Evolutionary conservation across 2,113 vertebrate species (phyloP), one percentile per base, ranked within the genome.

Genomic region (Empidonax traillii): DNA sequence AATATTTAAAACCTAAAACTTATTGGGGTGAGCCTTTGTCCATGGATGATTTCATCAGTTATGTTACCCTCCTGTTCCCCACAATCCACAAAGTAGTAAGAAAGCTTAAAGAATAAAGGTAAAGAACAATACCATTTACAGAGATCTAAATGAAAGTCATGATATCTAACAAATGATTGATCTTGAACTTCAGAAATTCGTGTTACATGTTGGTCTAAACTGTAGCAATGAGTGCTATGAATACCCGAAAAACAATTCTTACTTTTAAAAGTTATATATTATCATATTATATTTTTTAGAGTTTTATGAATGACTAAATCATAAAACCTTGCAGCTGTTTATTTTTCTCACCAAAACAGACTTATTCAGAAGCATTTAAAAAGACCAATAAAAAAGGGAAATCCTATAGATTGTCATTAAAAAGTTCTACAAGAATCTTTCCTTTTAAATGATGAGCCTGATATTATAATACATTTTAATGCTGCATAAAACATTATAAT

Each of bases 21-120:
- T 47, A 35, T 1, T 35, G 19, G 13, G 2, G 1, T 56, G 7
- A 59, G 8, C 3, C 25, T 85, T 80, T 56, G 12, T 20, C 5
- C 14, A 28, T 2, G 0, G 1, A 2, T n/a, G 14, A 2, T 81
- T 81, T 56, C 62, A 5, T 30, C 18, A 53, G 15, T 30, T 7
- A 14, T 41, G 22, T 62, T 71, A 43, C 3, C 7, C 16, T 55
- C 9, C 53, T 61, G 21, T 76, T 7, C 12, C 14, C 6, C 7
- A 31, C 27, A 68, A 12, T 1, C 16, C 14, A 63, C 27, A 65
- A 31, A 62, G 4, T 1, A n/a, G 5, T 62, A 22, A 19, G 31
- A 81, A 81, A 52, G 10, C 5, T 16, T n/a, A 53, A 73, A 68
- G 7, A 2, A 4, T 53, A 43, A 20, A 44, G 6, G 7, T 18